Evolutionary conservation across 1,140 invertebrate genomes (phyloP), one percentile per base, ranked within the genome.

Genomic region (Bombus sibiricus): DNA sequence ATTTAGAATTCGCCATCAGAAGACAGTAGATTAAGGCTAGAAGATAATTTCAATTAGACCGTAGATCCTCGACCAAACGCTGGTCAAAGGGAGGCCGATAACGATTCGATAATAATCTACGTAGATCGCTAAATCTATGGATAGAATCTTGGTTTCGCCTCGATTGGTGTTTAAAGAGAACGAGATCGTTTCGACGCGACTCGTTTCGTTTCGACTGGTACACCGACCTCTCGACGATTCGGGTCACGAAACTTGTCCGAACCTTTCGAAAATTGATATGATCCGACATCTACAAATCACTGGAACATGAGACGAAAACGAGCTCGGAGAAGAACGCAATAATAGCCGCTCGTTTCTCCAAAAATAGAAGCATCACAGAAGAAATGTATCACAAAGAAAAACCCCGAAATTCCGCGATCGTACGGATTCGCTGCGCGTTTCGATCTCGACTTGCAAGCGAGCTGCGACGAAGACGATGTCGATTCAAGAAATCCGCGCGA

Each of bases 1-100:
- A 88, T 92, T 92, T 91, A 92, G 88, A 92, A 92, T 88, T 87
- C 79, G 28, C 59, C 75, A 88, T 5, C 39, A 71, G 57, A 86
- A 82, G 47, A 71, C 76, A 82, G 41, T 53, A 53, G 75, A 41
- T 12, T 66, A 68, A 83, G 53, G 76, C 69, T 88, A 88, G 75
- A 64, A 4, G 43, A 68, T 69, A 84, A 81, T 68, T 78, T 37
- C 72, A 69, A 68, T 85, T 77, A 81, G 59, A 77, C 43, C 75
- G 47, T 53, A 9, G 32, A 8, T 6, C 9, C 47, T 39, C 64
- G 71, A 18, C 39, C n/a, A 57, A 73, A 73, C 80, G 68, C 18
- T 59, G 37, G 53, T 53, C 79, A 9, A n/a, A 8, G 18, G n/a
- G n/a, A 28, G n/a, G 28, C 57, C 22, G 64, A 83, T 34, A 85